Conservation (phyloP, 2,888 invertebrate genomes). For the Hyposoter didymator region DNA sequence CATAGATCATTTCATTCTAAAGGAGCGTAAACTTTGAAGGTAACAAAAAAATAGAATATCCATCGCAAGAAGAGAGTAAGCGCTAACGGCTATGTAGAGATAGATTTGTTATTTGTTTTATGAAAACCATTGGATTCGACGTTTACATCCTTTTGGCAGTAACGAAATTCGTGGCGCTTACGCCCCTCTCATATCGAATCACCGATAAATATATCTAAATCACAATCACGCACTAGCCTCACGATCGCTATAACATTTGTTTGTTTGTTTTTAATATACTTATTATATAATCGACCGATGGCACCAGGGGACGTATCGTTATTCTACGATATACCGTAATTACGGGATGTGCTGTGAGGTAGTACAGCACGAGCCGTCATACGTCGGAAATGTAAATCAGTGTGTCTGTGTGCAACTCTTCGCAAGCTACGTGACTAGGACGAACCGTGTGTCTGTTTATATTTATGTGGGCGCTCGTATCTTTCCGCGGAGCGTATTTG, state of each 20-base stretch:
- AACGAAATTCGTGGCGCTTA: background rate
- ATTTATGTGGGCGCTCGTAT: background rate
- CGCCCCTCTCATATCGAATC: background rate
- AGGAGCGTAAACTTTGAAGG: background rate
- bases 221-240: slow-evolving; percentile 41
- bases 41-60: background rate
- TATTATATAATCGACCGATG: slow-evolving; percentile 39
- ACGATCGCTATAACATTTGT: slow-evolving; percentile 41
- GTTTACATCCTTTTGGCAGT: background rate
- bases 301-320: slow-evolving; percentile 35
- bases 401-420: slow-evolving; percentile 17
- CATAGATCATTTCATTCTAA: background rate
- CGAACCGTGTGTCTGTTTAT: background rate
- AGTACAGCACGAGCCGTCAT: background rate
- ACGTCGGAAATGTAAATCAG: slow-evolving; percentile 24
- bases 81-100: background rate
- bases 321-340: slow-evolving; percentile 50
- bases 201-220: slow-evolving; percentile 40
- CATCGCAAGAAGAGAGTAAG: background rate
- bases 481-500: background rate
- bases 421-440: slow-evolving; percentile 27
- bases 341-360: slow-evolving; percentile 2
- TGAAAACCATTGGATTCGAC: background rate
- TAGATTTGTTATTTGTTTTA: background rate
- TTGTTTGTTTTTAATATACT: slow-evolving; percentile 10